Base-by-base conservation (phyloP, 2,888 invertebrate species). In the Gisinianus flammeolus region DNA sequence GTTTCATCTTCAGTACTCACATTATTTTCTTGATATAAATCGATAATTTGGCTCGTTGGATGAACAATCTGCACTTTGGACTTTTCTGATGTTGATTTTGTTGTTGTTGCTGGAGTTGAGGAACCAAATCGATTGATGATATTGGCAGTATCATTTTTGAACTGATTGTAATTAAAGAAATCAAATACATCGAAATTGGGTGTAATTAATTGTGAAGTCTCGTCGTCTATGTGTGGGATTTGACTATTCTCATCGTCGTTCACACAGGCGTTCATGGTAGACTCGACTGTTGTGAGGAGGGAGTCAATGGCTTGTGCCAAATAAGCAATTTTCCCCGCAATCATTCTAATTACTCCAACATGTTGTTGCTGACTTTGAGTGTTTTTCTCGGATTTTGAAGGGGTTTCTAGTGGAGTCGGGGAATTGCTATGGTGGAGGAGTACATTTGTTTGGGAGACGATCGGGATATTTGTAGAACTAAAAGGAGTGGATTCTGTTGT, bases 251-350 rank as follows among this genome's bases (percentile, higher is more conserved):
- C 62, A 62, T 62, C 62, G 26, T 62, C 26, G 28, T 28, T 28
- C 5, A 62, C 4, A 6, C 28, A 16, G 1, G 67, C 4, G 10
- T 58, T 71, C n/a, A 72, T 6, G n/a, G 66, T 28, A 10, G 28
- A 24, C 22, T 74, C 74, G 28, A 74, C 22, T 22, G 66, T 26
- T 6, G 66, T 74, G 28, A 74, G 44, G 10, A 74, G 35, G n/a
- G 26, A 30, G 16, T 74, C 66, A 10, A 74, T 67, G 16, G 64
- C 35, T 52, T 66, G 66, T 4, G 74, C 74, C 26, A 74, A 52
- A 28, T 74, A 74, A 26, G 74, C 66, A 28, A 74, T 74, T 74
- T 66, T 66, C 22, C 54, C 44, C 3, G 74, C 66, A 19, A 74
- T 52, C 16, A 35, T 31, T 19, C 66, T 22, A 28, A 74, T 74